These are phyloP conservation scores for Allacma fusca DNA, from an alignment of 2,888 invertebrate genomes.

Conservation along the genomic window DNA sequence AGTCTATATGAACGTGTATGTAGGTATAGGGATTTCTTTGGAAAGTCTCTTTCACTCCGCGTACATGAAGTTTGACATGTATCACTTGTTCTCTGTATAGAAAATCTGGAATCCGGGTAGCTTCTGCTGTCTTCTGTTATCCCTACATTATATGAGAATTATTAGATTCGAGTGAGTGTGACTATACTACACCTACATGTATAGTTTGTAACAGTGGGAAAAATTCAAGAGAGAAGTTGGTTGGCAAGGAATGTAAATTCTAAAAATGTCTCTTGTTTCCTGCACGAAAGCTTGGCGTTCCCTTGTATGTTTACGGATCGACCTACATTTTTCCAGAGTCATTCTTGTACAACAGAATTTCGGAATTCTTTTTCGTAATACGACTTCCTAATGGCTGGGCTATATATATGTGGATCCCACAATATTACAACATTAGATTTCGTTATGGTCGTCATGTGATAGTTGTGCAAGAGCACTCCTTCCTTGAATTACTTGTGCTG, in stretches of 20 bases:
- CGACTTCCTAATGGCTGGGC: neutral
- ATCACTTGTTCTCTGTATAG: neutral
- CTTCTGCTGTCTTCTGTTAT: no score
- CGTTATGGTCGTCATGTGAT: no score
- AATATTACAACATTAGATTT: no score
- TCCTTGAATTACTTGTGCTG: no score
- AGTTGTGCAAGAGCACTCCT: no score
- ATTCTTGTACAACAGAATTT: neutral
- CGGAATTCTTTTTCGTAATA: neutral
- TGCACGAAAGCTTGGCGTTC: neutral
- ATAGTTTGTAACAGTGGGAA: neutral
- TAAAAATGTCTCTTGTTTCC: conserved; percentile 18
- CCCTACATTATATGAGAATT: no score
- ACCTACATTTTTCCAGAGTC: conserved; percentile 23
- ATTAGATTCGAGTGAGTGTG: neutral
- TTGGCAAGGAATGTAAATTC: conserved; percentile 16
- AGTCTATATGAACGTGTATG: neutral
- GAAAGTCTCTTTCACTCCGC: neutral
- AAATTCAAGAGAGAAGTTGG: neutral
- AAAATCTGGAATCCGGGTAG: no score
- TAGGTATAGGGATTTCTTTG: neutral
- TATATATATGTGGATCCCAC: neutral
- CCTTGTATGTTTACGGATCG: conserved; percentile 16
- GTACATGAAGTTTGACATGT: neutral
- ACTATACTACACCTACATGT: neutral